Base-by-base conservation (phyloP, 2,888 invertebrate species). In the Phyllotreta cruciferae region DNA sequence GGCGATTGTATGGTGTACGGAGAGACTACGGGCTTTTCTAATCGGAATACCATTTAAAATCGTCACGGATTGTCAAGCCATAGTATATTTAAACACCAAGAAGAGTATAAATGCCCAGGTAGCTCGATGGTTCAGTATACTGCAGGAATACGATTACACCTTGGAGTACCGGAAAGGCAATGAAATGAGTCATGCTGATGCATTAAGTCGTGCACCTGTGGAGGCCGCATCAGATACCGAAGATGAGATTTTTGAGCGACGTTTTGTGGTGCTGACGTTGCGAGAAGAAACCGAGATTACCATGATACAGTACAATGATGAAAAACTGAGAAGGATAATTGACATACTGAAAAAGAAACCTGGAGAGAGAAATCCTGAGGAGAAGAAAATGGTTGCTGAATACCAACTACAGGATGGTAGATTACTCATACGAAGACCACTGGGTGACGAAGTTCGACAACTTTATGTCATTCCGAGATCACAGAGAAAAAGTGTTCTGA, bases 41-140 rank as follows among this genome's bases (percentile, higher is more conserved):
- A 62, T 74, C 10, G 69, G 47, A 9, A 24, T 47, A 6, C 47
- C 14, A n/a, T 47, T 47, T 14, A 47, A 47, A 14, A 14, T 47
- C 8, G 64, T 73, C 0, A 74, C 73, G 0, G 75, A 76, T 66
- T 73, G 73, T 60, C 71, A 72, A 61, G 71, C 73, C 0, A 41
- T 75, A 1, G 54, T 70, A 0, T 69, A 66, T 61, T 52, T 73
- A 9, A 71, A 73, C 36, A 55, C 54, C 0, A 65, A 69, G 39
- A 73, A 72, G 57, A 72, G 70, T 7, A 65, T 66, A 37, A 68
- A 73, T 53, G 68, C 72, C 5, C 69, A 73, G 50, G 63, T 72
- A 24, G 70, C 69, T 9, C 45, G 73, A 34, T 73, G 73, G 72
- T 64, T 61, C 41, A 38, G 55, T 11, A 53, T 65, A n/a, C 47